Percentiles rank a stretch among this genome's conserved stretches.
Evolutionary conservation across 2,888 invertebrate species (phyloP).

Genomic region (Oasisia sp.): DNA sequence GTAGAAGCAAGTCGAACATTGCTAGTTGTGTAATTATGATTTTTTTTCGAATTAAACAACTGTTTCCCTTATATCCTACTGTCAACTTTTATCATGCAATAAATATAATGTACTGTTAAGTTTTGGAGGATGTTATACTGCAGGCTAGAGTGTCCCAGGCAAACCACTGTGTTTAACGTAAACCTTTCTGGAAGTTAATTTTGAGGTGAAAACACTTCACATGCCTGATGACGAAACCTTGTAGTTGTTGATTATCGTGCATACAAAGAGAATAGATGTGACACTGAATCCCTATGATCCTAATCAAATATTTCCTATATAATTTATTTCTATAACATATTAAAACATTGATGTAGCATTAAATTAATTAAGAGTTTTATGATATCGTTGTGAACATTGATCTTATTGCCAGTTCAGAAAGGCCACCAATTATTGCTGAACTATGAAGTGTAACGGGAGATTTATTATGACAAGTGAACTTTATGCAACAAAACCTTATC

Average conservation of each 20-base stretch:
- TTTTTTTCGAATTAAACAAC: too few relatives aligned
- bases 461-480: too few relatives aligned
- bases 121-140: too few relatives aligned
- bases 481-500: too few relatives aligned
- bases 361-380: background rate
- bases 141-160: too few relatives aligned
- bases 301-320: background rate
- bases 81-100: too few relatives aligned
- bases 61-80: too few relatives aligned
- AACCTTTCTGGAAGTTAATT: too few relatives aligned
- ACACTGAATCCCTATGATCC: background rate
- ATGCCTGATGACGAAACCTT: background rate
- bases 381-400: background rate
- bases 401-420: background rate
- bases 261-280: background rate
- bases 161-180: too few relatives aligned
- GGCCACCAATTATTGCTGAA: background rate
- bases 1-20: too few relatives aligned
- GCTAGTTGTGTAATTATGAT: too few relatives aligned
- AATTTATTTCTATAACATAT: background rate
- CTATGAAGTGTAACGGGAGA: background rate
- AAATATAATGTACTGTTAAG: too few relatives aligned
- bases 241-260: background rate
- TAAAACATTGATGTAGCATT: background rate
- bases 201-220: background rate